phyloP scores from a whole-genome alignment of 2,888 invertebrate species.

The Drosophila kokeensis region DNA sequence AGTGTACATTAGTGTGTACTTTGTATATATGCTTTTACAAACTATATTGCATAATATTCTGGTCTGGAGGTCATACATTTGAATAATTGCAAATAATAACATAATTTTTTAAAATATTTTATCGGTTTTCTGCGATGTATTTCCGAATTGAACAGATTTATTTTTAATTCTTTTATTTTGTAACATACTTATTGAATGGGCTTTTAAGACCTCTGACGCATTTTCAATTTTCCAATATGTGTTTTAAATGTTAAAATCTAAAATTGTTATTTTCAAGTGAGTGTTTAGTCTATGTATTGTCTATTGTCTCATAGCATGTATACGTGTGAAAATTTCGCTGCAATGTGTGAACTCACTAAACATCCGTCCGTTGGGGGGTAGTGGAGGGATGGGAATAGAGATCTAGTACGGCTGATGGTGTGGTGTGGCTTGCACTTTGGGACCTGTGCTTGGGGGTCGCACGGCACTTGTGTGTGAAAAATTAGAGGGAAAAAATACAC shows the following conservation, averaged over 20 bases:
- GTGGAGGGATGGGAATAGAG: conserved; percentile 13
- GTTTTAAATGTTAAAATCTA: background rate
- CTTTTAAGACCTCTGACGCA: background rate
- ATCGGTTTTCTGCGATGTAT: background rate
- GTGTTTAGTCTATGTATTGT: background rate
- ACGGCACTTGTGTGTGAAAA: conserved; percentile 48
- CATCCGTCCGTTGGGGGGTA: conserved; percentile 51
- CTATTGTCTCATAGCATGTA: conserved; percentile 36
- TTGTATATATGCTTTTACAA: background rate
- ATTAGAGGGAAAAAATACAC: conserved; percentile 2
- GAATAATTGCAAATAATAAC: background rate
- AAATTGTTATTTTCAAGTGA: background rate
- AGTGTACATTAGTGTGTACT: background rate
- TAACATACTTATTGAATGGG: background rate
- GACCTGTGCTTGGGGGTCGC: conserved; percentile 34
- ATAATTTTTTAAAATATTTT: background rate
- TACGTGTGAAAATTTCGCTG: conserved; percentile 69
- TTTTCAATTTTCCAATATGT: background rate
- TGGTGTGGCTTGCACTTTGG: conserved; percentile 19
- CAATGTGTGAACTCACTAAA: conserved; percentile 52
- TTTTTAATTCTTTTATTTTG: background rate
- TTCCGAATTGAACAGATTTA: background rate
- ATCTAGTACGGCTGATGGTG: conserved; percentile 28
- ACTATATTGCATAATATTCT: background rate
- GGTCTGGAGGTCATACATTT: background rate